These are phyloP conservation scores for Atractosteus spatula DNA, from an alignment of 2,113 vertebrate species.

Conservation along the genomic window DNA sequence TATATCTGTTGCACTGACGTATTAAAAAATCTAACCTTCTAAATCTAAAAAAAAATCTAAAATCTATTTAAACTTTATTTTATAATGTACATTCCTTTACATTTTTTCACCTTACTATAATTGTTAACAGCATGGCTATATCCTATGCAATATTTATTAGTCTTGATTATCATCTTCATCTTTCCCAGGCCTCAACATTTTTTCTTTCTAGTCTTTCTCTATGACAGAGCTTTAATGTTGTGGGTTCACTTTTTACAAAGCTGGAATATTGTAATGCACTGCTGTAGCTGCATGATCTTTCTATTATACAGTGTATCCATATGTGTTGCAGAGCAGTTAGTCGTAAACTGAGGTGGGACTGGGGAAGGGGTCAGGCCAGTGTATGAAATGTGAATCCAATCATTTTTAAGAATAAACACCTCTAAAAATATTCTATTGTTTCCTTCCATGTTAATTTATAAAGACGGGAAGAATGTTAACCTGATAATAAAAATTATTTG, in stretches of 20 bases:
- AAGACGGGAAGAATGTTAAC: no score
- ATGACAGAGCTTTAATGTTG: constrained; percentile 76
- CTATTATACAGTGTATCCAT: constrained; percentile 77
- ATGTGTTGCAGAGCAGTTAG: constrained; percentile 85
- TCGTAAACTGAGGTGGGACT: constrained; percentile 57
- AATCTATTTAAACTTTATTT: constrained; percentile 48
- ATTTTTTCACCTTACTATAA: constrained; percentile 61
- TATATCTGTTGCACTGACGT: constrained; percentile 94
- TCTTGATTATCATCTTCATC: constrained; percentile 78
- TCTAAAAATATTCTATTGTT: constrained; percentile 36
- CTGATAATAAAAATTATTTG: no score
- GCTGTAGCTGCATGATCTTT: constrained; percentile 93
- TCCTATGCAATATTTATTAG: constrained; percentile 93
- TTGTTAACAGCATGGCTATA: constrained; percentile 93
- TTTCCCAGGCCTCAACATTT: constrained; percentile 76
- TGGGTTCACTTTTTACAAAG: constrained; percentile 77
- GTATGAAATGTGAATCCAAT: constrained; percentile 87
- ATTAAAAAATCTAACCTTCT: constrained; percentile 71
- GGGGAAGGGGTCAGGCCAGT: constrained; percentile 71
- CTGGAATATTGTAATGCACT: constrained; percentile 75
- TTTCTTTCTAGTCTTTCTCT: constrained; percentile 70
- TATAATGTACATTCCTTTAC: constrained; percentile 54
- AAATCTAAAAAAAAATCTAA: constrained; percentile 65
- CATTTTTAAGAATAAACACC: constrained; percentile 93
- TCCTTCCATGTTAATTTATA: neutral